Base-by-base conservation (phyloP, 2,797 vertebrate genomes). In the Channa striata region DNA sequence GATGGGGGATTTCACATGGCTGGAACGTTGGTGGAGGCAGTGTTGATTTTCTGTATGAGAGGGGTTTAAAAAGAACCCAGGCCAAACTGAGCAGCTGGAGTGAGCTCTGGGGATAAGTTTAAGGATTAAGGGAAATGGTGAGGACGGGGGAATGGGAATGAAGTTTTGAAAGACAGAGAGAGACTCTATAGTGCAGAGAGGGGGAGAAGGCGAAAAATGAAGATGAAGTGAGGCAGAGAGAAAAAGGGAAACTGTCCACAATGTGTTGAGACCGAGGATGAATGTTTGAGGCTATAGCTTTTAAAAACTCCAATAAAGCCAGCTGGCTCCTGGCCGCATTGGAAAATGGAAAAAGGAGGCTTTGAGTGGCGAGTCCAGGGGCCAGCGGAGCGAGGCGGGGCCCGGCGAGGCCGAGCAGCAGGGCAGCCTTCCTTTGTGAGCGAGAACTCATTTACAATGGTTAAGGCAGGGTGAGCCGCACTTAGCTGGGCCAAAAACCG, bases 251-350 rank as follows among this genome's bases (percentile, higher is more conserved):
- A 76, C 75, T 42, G 68, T 79, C 71, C 62, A 10, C 20, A 67
- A 83, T 34, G 59, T 82, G 80, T 86, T 72, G 65, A 86, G 79
- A 86, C 58, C 30, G 69, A 74, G 83, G 65, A 88, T 85, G 76
- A 87, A 86, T 81, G 78, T 89, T 88, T 82, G 75, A 84, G 81
- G 83, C 83, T 73, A 59, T 59, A 68, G 80, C 80, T 88, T 88
- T 86, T 79, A 75, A 77, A 86, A 88, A 85, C 78, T 84, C 70
- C 72, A 87, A 84, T 86, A 85, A 87, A 77, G 75, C 77, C 80
- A 87, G 71, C 83, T 82, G 86, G 84, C 81, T 85, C 63, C 40
- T 34, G 72, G 84, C 82, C 34, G 58, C 56, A 25, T 67, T 69
- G 58, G 80, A 80, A 91, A 91, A 87, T 88, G 80, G 61, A 79